A percentile compares a stretch with the other conserved stretches of the same genome.
phyloP scores from a whole-genome alignment of 2,888 invertebrate genomes.

The Coelinius sp. region DNA sequence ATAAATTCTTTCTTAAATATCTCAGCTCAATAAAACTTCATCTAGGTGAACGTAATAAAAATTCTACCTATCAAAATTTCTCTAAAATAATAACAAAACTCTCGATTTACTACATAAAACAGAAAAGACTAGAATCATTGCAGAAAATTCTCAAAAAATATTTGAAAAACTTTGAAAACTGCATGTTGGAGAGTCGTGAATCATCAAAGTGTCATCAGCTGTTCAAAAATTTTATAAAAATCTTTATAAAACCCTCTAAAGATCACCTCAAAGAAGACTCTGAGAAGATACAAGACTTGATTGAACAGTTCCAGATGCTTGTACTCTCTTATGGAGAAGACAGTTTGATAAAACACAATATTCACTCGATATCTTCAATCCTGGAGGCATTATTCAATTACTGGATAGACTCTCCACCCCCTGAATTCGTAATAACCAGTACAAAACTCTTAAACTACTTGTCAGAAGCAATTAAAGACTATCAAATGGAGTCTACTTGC shows the following conservation, averaged over 20 bases:
- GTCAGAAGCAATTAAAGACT: neutral
- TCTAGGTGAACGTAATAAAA: conserved; percentile 42
- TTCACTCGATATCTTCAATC: conserved; percentile 22
- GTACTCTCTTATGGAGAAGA: neutral
- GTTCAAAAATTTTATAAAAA: conserved; percentile 33
- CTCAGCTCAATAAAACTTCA: conserved; percentile 26
- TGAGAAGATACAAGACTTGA: neutral
- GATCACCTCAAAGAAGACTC: neutral
- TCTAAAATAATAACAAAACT: conserved; percentile 27
- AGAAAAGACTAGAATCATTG: neutral
- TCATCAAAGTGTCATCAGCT: conserved; percentile 19
- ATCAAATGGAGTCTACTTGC: conserved; percentile 20
- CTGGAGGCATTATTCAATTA: conserved; percentile 13
- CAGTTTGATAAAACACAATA: conserved; percentile 29
- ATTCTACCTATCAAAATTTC: conserved; percentile 42
- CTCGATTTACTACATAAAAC: neutral
- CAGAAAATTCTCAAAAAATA: conserved; percentile 10
- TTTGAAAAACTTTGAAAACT: conserved; percentile 40
- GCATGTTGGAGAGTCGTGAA: neutral
- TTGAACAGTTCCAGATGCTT: neutral
- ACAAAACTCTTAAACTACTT: conserved; percentile 27
- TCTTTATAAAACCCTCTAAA: conserved; percentile 28
- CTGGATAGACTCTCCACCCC: conserved; percentile 29
- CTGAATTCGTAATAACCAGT: conserved; percentile 17
- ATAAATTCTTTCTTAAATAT: conserved; percentile 35